These are phyloP conservation scores for Celastrina argiolus DNA, from an alignment of 2,888 invertebrate genomes.

Conservation along the genomic window DNA sequence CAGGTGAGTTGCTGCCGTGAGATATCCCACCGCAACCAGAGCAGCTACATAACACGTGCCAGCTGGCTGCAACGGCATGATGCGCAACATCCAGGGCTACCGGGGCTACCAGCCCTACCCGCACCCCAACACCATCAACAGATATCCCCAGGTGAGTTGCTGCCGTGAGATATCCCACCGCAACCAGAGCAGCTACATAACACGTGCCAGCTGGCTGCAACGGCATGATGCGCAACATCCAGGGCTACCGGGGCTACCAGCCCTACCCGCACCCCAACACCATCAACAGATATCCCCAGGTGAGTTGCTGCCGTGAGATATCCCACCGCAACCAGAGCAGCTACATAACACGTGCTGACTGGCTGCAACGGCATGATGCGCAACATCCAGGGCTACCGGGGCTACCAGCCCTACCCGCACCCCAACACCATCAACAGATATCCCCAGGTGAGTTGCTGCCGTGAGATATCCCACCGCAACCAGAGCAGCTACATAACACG, in stretches of 20 bases:
- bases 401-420: conserved; percentile 96
- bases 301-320: not conserved
- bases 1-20: conserved; percentile 79
- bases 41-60: conserved; percentile 97
- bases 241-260: conserved; percentile 95
- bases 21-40: conserved; percentile 95
- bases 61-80: conserved; percentile 99
- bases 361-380: conserved; percentile 99
- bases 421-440: conserved; percentile 96
- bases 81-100: conserved; percentile 97
- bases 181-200: conserved; percentile 98
- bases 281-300: conserved; percentile 86
- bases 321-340: conserved; percentile 97
- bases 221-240: conserved; percentile 99
- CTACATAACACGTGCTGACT: conserved; percentile 97
- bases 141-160: conserved; percentile 90
- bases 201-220: conserved; percentile 97
- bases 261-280: conserved; percentile 96
- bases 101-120: conserved; percentile 97
- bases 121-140: conserved; percentile 95
- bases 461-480: conserved; percentile 86
- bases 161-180: conserved; percentile 78
- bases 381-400: conserved; percentile 95
- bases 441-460: not conserved
- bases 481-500: conserved; percentile 98